Conservation (phyloP, 1,140 invertebrate species). For the Melipona quadrifasciata region DNA sequence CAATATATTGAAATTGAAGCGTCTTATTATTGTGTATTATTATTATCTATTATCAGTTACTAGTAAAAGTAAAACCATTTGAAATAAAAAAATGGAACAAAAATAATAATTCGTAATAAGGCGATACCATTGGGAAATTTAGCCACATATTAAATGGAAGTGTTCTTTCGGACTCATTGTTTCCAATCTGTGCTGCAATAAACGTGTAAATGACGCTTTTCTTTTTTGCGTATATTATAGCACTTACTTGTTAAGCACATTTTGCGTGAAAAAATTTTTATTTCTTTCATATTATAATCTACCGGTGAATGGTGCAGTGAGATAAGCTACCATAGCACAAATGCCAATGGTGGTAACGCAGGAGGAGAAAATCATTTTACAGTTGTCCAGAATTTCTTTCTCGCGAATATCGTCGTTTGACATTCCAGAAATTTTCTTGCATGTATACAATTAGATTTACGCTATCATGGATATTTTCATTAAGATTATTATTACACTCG, state of each 20-base stretch:
- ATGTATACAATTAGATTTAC: conserved; percentile 40
- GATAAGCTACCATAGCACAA: conserved; percentile 34
- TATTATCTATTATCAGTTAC: background rate
- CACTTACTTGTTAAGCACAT: background rate
- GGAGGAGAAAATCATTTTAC: conserved; percentile 37
- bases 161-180: conserved; percentile 48
- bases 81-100: conserved; percentile 42
- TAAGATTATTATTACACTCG: conserved; percentile 12
- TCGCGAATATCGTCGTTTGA: conserved; percentile 41
- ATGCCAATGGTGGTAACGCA: conserved; percentile 38
- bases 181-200: conserved; percentile 9
- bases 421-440: conserved; percentile 55
- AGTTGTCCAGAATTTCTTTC: conserved; percentile 16
- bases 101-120: conserved; percentile 59
- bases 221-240: background rate
- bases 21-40: background rate
- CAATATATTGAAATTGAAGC: background rate
- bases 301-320: conserved; percentile 49
- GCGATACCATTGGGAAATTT: conserved; percentile 38
- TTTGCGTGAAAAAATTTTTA: background rate
- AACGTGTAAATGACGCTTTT: background rate
- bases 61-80: background rate
- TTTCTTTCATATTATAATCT: background rate
- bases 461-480: conserved; percentile 41
- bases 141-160: conserved; percentile 63